These are phyloP conservation scores for Vidua chalybeata DNA, from an alignment of 2,113 vertebrate species.

Conservation along the genomic window DNA sequence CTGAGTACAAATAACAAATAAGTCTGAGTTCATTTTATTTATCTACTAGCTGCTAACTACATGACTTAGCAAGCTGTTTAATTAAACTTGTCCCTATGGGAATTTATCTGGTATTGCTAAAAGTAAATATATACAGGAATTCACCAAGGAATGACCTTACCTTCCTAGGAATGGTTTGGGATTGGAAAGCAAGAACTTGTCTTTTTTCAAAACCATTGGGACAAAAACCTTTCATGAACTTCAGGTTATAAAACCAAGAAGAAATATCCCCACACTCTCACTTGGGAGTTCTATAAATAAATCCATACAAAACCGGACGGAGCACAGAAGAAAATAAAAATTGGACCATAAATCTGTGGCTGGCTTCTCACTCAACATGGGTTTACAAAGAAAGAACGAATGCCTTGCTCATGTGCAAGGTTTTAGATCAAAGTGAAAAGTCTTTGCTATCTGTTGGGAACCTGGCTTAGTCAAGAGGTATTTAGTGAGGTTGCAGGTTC, in stretches of 20 bases:
- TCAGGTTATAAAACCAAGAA: not conserved
- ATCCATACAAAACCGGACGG: not conserved
- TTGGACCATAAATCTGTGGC: not conserved
- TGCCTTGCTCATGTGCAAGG: accelerated
- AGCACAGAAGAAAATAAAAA: not conserved
- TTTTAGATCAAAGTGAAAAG: not conserved
- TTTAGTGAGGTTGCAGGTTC: not conserved
- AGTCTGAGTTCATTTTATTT: slow-evolving; percentile 1
- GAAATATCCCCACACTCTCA: not conserved
- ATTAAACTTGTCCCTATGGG: not conserved
- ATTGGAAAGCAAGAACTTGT: not conserved
- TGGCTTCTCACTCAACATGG: not conserved
- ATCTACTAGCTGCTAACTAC: not conserved
- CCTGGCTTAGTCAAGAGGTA: not conserved
- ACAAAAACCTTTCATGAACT: not conserved
- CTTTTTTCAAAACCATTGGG: not conserved
- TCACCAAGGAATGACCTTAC: not conserved
- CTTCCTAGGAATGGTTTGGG: not conserved
- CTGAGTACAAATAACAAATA: slow-evolving; percentile 34
- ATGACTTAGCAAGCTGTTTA: slow-evolving; percentile 8
- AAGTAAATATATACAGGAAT: not conserved
- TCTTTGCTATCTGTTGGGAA: not conserved
- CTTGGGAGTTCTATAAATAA: not conserved
- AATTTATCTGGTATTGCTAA: not conserved
- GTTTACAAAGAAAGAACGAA: not conserved